A percentile compares a stretch with the other conserved stretches of the same genome.
Conservation (phyloP, 2,888 invertebrate genomes). For the Tenthredo amoena region DNA sequence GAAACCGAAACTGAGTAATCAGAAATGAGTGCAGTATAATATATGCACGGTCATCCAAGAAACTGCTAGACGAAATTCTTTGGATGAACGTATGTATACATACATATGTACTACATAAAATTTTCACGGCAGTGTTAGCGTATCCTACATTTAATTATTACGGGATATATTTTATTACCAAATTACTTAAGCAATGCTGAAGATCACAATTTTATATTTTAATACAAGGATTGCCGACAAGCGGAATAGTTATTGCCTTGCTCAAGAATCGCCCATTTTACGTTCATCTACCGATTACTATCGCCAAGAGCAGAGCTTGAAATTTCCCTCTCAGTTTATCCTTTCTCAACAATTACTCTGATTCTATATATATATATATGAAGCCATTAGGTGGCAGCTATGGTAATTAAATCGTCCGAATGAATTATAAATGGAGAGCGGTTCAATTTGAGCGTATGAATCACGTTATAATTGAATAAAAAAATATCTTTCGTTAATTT, state of each 20-base stretch:
- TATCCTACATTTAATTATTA: conserved; percentile 19
- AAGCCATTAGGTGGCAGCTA: not conserved
- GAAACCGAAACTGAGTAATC: not conserved
- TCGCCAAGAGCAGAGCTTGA: not conserved
- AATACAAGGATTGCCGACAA: conserved; percentile 52
- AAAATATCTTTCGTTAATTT: conserved; percentile 28
- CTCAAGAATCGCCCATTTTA: conserved; percentile 29
- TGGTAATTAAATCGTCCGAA: not conserved
- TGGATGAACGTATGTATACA: not conserved
- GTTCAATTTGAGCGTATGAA: not conserved
- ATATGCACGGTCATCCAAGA: not conserved
- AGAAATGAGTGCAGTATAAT: not conserved
- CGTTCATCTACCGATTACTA: not conserved
- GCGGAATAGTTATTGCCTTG: conserved; percentile 57
- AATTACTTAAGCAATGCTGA: conserved; percentile 30
- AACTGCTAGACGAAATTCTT: not conserved
- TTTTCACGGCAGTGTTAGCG: conserved; percentile 41
- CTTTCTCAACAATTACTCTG: not conserved
- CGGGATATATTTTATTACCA: not conserved
- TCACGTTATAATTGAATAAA: conserved; percentile 9
- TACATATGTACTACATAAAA: conserved; percentile 11
- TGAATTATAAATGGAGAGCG: not conserved
- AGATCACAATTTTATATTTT: conserved; percentile 48
- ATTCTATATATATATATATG: not conserved
- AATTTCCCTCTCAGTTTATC: not conserved